Evolutionary conservation across 2,888 invertebrate species (phyloP).

Genomic region (Dolichomitus sp.): DNA sequence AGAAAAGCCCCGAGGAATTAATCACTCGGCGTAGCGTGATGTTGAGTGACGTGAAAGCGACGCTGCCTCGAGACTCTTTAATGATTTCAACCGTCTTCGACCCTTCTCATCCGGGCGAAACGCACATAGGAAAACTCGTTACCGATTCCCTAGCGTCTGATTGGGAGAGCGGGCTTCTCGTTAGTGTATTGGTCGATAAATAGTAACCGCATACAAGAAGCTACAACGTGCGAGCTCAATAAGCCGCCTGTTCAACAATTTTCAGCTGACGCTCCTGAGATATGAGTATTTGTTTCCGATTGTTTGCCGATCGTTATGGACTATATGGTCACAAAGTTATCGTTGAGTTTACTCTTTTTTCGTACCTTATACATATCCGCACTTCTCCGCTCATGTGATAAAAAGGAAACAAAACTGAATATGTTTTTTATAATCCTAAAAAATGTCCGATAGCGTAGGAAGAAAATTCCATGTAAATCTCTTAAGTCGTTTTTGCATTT

Average conservation of each 20-base stretch:
- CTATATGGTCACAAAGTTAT: too few relatives aligned
- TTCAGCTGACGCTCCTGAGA: neutral
- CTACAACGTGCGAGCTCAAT: neutral
- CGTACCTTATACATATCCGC: too few relatives aligned
- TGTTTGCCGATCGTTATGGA: neutral
- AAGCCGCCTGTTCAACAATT: neutral
- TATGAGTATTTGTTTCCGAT: neutral
- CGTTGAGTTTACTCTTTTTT: too few relatives aligned
- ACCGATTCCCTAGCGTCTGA: constrained; percentile 25
- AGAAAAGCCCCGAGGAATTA: constrained; percentile 67
- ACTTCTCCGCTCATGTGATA: too few relatives aligned
- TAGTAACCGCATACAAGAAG: neutral
- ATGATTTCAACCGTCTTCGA: constrained; percentile 56
- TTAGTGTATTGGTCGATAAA: constrained; percentile 19
- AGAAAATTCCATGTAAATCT: too few relatives aligned
- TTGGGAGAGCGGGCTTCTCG: neutral
- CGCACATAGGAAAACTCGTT: constrained; percentile 17
- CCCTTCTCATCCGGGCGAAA: constrained; percentile 50
- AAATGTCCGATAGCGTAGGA: too few relatives aligned
- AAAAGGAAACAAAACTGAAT: too few relatives aligned
- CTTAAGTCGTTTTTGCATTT: too few relatives aligned
- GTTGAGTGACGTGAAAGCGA: constrained; percentile 31
- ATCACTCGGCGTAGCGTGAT: constrained; percentile 61
- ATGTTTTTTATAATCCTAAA: too few relatives aligned
- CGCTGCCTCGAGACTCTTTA: constrained; percentile 63